Conservation (phyloP, 1,140 invertebrate genomes). For the Tribolium castaneum region DNA sequence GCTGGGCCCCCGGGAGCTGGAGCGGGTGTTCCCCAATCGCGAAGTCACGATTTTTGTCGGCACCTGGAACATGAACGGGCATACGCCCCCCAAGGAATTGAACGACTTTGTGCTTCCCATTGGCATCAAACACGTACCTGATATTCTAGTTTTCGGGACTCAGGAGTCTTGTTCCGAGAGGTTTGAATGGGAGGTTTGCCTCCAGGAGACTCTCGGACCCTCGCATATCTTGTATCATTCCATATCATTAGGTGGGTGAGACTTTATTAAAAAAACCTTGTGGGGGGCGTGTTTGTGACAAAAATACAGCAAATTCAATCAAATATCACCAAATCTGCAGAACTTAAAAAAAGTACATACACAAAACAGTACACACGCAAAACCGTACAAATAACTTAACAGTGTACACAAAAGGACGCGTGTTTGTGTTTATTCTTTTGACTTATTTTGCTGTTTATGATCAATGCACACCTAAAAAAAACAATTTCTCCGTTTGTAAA, state of each 20-base stretch:
- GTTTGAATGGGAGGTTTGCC: constrained; percentile 89
- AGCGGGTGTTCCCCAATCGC: constrained; percentile 86
- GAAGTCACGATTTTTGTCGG: constrained; percentile 90
- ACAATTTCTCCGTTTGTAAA: too few species aligned
- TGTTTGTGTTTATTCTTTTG: too few species aligned
- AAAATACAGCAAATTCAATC: too few species aligned
- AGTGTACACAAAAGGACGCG: too few species aligned
- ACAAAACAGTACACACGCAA: too few species aligned
- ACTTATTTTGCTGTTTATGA: too few species aligned
- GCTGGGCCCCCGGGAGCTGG: constrained; percentile 83
- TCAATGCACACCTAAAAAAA: too few species aligned
- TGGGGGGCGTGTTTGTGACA: too few species aligned
- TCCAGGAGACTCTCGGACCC: constrained; percentile 92
- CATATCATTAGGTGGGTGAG: constrained; percentile 73
- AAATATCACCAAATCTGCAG: too few species aligned
- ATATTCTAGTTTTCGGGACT: constrained; percentile 91
- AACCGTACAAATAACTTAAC: too few species aligned
- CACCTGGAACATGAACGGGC: constrained; percentile 97
- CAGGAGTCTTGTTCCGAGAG: constrained; percentile 90
- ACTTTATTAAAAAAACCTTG: too few species aligned
- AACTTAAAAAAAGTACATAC: too few species aligned
- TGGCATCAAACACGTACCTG: constrained; percentile 85
- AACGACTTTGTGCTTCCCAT: constrained; percentile 91
- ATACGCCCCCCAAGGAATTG: constrained; percentile 79
- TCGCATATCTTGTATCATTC: constrained; percentile 90